Conservation (phyloP, 2,113 vertebrate genomes). For the Callopanchax toddi region DNA sequence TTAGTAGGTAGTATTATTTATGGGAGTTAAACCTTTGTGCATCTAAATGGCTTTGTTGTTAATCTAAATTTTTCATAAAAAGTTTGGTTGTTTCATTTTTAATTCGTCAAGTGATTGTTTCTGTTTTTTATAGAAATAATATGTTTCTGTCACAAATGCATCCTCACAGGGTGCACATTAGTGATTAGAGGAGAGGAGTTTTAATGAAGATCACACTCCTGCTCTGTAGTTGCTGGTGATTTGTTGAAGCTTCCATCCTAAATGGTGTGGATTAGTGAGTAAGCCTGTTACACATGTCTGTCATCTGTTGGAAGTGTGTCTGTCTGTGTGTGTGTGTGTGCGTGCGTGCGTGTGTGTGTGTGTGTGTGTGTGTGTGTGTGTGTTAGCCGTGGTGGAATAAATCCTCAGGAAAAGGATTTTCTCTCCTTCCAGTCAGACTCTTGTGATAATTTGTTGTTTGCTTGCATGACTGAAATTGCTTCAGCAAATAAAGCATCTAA, state of each 20-base stretch:
- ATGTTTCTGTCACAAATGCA: background rate
- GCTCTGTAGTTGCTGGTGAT: constrained; percentile 41
- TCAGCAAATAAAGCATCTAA: constrained; percentile 42
- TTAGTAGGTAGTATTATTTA: constrained; percentile 63
- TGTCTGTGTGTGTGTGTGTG: no score
- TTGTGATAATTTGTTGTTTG: constrained; percentile 61
- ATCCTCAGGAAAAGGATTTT: constrained; percentile 42
- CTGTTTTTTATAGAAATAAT: background rate
- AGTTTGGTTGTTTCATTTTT: background rate
- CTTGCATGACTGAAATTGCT: constrained; percentile 42
- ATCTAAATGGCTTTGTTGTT: constrained; percentile 25
- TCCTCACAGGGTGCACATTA: background rate
- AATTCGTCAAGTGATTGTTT: background rate
- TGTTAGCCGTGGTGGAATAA: constrained; percentile 24
- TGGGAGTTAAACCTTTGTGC: constrained; percentile 27
- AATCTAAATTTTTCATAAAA: constrained; percentile 1
- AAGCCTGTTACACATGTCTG: constrained; percentile 49
- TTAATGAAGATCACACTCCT: background rate
- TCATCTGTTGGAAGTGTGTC: constrained; percentile 22
- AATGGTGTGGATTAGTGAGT: constrained; percentile 53
- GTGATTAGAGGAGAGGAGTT: no score
- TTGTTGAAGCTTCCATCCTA: constrained; percentile 38
- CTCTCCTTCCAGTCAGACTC: constrained; percentile 37
- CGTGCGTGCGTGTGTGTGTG: no score
- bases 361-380: constrained; percentile 23